Evolutionary conservation across 2,113 vertebrate species (phyloP).

Genomic region (Toxotes jaculatrix): DNA sequence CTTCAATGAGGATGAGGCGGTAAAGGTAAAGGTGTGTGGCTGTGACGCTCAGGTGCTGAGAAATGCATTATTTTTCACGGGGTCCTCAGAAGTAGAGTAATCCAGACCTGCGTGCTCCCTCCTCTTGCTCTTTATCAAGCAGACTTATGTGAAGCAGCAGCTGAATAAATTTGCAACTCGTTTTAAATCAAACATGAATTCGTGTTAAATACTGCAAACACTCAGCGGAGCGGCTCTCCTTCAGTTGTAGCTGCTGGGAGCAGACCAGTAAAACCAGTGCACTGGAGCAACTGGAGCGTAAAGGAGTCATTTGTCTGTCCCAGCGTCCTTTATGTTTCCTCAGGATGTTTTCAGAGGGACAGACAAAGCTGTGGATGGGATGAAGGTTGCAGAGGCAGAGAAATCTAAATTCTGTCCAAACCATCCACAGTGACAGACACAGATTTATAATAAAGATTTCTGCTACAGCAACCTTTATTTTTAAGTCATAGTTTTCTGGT

Average conservation of each 20-base stretch:
- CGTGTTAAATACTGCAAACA: constrained; percentile 52
- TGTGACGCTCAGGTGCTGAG: background rate
- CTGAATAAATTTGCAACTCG: constrained; percentile 60
- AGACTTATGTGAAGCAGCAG: constrained; percentile 38
- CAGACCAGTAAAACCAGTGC: constrained; percentile 52
- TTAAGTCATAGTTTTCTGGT: background rate
- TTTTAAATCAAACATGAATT: constrained; percentile 67
- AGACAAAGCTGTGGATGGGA: background rate
- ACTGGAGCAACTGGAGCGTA: constrained; percentile 52
- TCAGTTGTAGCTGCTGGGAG: constrained; percentile 30
- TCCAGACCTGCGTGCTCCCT: background rate
- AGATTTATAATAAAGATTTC: too few relatives aligned
- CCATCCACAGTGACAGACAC: too few relatives aligned
- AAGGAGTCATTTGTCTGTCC: constrained; percentile 5
- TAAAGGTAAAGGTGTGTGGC: too few relatives aligned
- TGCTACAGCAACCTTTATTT: background rate
- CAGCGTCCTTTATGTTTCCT: constrained; percentile 36
- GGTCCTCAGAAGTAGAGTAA: constrained; percentile 4
- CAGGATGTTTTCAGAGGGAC: background rate
- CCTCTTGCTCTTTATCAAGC: constrained; percentile 13
- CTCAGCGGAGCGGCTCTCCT: constrained; percentile 1
- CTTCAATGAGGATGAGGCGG: too few relatives aligned
- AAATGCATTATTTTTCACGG: background rate
- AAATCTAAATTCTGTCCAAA: too few relatives aligned
- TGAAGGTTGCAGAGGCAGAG: background rate